Conservation (phyloP, 1,140 invertebrate species). For the Venturia canescens region DNA sequence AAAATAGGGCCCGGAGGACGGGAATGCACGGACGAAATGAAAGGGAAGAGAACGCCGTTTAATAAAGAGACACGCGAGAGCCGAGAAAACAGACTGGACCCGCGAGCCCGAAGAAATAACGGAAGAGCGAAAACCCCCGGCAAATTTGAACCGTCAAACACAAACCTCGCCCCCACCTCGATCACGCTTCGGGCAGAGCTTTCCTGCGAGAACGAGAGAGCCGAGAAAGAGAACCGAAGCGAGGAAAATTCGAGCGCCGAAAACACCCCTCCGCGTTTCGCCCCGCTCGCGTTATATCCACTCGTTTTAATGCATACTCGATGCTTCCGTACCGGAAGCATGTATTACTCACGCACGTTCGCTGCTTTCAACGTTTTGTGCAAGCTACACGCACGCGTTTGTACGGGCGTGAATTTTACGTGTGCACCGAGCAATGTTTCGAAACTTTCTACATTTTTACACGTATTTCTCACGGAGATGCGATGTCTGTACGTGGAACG, state of each 20-base stretch:
- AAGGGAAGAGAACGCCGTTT: too few species aligned
- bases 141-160: too few species aligned
- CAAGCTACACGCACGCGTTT: neutral
- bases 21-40: too few species aligned
- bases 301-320: conserved; percentile 57
- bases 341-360: conserved; percentile 12
- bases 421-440: conserved; percentile 8
- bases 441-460: neutral
- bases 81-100: too few species aligned
- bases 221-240: neutral
- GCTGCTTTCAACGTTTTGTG: conserved; percentile 12
- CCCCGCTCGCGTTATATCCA: neutral
- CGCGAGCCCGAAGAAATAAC: too few species aligned
- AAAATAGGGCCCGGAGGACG: too few species aligned
- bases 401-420: conserved; percentile 8
- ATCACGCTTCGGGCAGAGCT: too few species aligned
- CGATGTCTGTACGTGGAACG: neutral
- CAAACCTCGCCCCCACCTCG: too few species aligned
- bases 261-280: neutral
- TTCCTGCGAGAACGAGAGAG: too few species aligned
- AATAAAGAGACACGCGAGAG: too few species aligned
- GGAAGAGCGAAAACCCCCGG: too few species aligned
- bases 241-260: neutral
- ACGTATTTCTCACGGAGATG: neutral
- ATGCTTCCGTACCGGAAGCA: conserved; percentile 32